Base-by-base conservation (phyloP, 2,113 vertebrate species). In the Furnarius figulus region DNA sequence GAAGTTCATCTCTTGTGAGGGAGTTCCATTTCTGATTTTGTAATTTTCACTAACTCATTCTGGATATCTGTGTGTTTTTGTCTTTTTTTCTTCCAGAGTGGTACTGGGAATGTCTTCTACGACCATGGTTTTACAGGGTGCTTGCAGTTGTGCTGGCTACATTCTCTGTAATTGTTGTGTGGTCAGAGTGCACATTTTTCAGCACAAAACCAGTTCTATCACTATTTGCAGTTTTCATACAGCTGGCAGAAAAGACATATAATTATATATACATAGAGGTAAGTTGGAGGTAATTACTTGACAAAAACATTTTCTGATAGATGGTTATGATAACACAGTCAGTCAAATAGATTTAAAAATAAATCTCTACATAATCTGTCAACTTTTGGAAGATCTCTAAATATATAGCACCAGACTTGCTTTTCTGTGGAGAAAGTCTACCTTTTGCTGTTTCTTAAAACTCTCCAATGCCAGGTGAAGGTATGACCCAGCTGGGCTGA, bases 141-240 rank as follows among this genome's bases (percentile, higher is more conserved):
- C 98, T 99, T 95, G 98, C 99, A 5, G 88, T 99, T 94, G 77
- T 99, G 58, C 97, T 99, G 94, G 98, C 98, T 25, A 86, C 97
- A 0, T 98, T 99, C 88, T 99, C 99, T 3, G 98, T 98, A 87
- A 97, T 98, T 33, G 99, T 99, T n/a, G 99, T 99, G 49, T 99
- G 99, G 99, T 99, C 99, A 8, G 99, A 99, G 84, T 99, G 99
- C 96, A 99, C 99, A 0, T 99, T 99, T 98, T 99, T 99, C 97
- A 99, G 99, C 97, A 99, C 99, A 31, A 97, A 86, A 5, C 99
- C 99, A 2, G 98, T 99, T 95, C 97, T 99, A 11, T 99, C 99
- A 0, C 98, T 99, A 53, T 99, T 99, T 76, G 99, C 99, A 1
- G 97, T 99, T 94, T 99, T 99, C 95, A 98, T 99, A 96, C 98